Base-by-base conservation (phyloP, 2,888 invertebrate genomes). In the Andricus curvator region DNA sequence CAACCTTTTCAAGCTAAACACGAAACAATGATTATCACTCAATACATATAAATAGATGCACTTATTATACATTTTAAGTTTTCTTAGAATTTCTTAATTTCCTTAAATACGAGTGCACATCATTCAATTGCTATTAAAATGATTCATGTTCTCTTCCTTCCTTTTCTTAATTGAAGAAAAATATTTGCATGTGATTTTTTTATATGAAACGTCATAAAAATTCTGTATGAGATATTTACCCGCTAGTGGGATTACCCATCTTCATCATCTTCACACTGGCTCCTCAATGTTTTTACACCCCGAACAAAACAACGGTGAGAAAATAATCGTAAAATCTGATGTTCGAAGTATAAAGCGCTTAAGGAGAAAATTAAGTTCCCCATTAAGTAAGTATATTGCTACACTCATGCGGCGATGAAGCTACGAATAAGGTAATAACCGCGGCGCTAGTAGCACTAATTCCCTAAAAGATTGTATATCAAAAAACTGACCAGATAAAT, bases 311-410 rank as follows among this genome's bases (percentile, higher is more conserved):
- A 41, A 67, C 41, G 41, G 67, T 22, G 41, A 13, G 44, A 41
- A 44, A 41, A 67, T 67, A 67, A 67, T 22, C 67, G 67, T 67
- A 67, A 67, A 67, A 67, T 67, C 67, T 67, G 44, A 67, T 67
- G 41, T 33, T 66, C 20, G 20, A 37, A 66, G 37, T 66, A 66
- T 66, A 37, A 37, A 66, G 65, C 41, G 67, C 22, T 67, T 67
- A 22, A 22, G 41, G 41, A 44, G 67, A 44, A 41, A 67, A 67
- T 44, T 67, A 44, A 67, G 67, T 67, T 44, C 22, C 67, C 22
- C 4, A 13, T 67, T 22, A 15, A 67, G 67, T 67, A 44, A 67
- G 67, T 67, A 67, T 22, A 44, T 41, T 44, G 67, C 67, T 44
- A 67, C 41, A 67, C 44, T n/a, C 6, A 44, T 67, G 41, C 67